Evolutionary conservation across 2,888 invertebrate species (phyloP).

Genomic region (Andrena trimmerana): DNA sequence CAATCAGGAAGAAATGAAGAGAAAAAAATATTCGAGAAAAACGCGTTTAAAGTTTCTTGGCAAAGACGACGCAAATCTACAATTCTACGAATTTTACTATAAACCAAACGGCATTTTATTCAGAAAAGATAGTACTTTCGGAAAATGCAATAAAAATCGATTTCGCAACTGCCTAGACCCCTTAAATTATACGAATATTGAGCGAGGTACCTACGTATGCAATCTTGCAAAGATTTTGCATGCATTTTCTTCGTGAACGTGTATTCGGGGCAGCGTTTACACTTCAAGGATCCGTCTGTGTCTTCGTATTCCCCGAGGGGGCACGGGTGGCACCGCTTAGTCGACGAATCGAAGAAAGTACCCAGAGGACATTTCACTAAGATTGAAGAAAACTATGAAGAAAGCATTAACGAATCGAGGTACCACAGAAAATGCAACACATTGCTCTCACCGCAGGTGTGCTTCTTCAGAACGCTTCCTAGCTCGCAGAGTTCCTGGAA

Average conservation of each 20-base stretch:
- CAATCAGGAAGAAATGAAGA: no score
- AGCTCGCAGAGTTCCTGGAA: conserved; percentile 84
- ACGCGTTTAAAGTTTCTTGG: no score
- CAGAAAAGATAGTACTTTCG: no score
- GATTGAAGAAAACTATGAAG: conserved; percentile 38
- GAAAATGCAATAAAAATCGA: no score
- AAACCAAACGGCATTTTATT: no score
- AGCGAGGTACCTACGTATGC: conserved; percentile 85
- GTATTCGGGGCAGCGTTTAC: conserved; percentile 87
- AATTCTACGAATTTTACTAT: no score
- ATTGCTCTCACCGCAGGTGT: conserved; percentile 86
- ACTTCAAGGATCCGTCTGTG: conserved; percentile 86
- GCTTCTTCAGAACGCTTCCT: conserved; percentile 86
- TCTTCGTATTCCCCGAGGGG: conserved; percentile 88
- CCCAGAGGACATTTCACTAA: conserved; percentile 89
- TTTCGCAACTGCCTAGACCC: no score
- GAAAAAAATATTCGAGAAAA: no score
- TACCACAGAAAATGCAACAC: neutral
- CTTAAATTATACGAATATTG: neutral
- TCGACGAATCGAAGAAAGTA: conserved; percentile 87
- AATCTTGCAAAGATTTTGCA: conserved; percentile 85
- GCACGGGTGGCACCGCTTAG: conserved; percentile 87
- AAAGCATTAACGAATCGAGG: neutral
- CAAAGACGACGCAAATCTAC: no score
- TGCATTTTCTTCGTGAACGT: conserved; percentile 87